phyloP scores from a whole-genome alignment of 2,888 invertebrate genomes.

The Eustalomyia histrio region DNA sequence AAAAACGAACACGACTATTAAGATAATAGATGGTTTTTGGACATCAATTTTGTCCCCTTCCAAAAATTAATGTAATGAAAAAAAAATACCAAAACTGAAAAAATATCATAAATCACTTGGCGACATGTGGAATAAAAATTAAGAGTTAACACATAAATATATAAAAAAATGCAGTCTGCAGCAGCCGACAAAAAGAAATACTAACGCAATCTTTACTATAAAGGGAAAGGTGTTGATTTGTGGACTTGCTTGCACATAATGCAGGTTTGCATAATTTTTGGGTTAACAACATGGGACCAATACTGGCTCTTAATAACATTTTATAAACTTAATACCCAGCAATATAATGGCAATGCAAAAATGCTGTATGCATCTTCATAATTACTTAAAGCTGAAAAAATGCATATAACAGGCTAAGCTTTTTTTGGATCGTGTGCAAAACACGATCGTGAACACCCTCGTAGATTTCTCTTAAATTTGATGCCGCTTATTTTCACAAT shows the following conservation, averaged over 20 bases:
- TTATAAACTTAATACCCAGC: too few relatives aligned
- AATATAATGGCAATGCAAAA: too few relatives aligned
- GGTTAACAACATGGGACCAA: background rate
- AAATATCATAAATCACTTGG: constrained; percentile 56
- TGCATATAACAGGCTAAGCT: too few relatives aligned
- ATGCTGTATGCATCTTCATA: too few relatives aligned
- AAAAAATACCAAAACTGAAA: constrained; percentile 33
- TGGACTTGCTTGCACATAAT: background rate
- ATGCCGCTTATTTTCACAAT: too few relatives aligned
- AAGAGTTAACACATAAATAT: background rate
- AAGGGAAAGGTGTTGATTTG: constrained; percentile 37
- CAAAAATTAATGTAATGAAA: constrained; percentile 28
- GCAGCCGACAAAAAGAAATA: constrained; percentile 27
- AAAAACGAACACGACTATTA: background rate
- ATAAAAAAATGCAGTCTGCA: background rate
- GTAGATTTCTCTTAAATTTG: too few relatives aligned
- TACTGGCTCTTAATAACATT: too few relatives aligned
- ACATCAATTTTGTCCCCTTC: constrained; percentile 28
- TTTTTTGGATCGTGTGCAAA: too few relatives aligned
- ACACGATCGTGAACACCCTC: too few relatives aligned
- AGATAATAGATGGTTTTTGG: constrained; percentile 24
- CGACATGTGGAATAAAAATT: constrained; percentile 30
- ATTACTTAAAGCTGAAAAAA: too few relatives aligned
- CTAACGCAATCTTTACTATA: constrained; percentile 29
- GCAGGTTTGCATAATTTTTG: background rate